Percentiles rank a stretch among this genome's conserved stretches.
Evolutionary conservation across 2,113 vertebrate species (phyloP).

Genomic region (Sebastes schlegelii): DNA sequence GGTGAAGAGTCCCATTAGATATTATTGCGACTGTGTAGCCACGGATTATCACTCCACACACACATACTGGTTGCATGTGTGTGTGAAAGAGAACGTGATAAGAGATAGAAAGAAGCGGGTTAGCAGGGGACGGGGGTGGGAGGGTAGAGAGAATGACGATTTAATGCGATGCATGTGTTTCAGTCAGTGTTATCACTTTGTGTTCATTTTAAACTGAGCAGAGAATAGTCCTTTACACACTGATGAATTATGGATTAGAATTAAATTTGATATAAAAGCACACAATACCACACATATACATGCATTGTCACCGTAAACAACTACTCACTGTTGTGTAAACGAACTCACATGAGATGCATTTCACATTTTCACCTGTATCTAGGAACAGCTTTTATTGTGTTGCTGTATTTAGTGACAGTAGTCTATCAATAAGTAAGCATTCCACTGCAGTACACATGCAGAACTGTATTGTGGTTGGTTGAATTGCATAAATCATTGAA

Average conservation of each 20-base stretch:
- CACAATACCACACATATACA: conserved; percentile 37
- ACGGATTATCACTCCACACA: conserved; percentile 64
- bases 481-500: conserved; percentile 53
- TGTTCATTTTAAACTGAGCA: conserved; percentile 66
- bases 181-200: conserved; percentile 70
- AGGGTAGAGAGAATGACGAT: not conserved
- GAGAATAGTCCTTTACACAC: conserved; percentile 69
- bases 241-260: conserved; percentile 72
- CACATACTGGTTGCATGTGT: conserved; percentile 19
- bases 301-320: conserved; percentile 13
- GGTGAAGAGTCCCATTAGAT: conserved; percentile 67
- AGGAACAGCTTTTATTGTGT: not conserved
- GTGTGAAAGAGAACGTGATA: conserved; percentile 41
- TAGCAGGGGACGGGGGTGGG: not conserved
- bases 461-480: not conserved
- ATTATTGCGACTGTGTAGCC: conserved; percentile 63
- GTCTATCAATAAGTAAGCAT: conserved; percentile 32
- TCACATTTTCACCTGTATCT: not conserved
- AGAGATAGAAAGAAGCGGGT: conserved; percentile 36
- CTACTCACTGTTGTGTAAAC: not conserved
- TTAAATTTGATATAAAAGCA: conserved; percentile 59
- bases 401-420: not conserved
- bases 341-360: conserved; percentile 1
- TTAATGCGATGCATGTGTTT: conserved; percentile 72
- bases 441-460: not conserved